Percentiles rank a stretch among this genome's conserved stretches.
phyloP scores from a whole-genome alignment of 37 sponge, comb jelly and placozoan species.

The Bolinopsis microptera region DNA sequence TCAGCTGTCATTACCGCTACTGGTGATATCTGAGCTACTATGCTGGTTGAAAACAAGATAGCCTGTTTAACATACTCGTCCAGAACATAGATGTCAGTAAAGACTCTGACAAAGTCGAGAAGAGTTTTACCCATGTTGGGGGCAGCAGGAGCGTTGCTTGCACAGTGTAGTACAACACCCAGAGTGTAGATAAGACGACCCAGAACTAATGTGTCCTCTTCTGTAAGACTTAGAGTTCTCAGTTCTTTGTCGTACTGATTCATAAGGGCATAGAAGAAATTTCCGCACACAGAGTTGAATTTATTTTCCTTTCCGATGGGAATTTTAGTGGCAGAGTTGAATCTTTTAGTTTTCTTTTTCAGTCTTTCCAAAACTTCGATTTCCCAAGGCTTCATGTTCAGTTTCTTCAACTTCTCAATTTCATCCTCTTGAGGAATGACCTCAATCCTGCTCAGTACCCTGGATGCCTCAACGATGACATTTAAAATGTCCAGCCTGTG shows the following conservation, averaged over 20 bases:
- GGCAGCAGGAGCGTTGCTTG: background rate
- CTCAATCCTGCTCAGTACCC: background rate
- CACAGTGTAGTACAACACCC: constrained; percentile 61
- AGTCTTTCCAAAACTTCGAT: constrained; percentile 44
- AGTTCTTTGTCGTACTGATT: constrained; percentile 32
- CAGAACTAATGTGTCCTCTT: constrained; percentile 47
- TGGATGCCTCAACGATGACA: constrained; percentile 13
- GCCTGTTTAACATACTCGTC: constrained; percentile 60
- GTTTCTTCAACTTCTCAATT: background rate
- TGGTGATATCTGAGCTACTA: constrained; percentile 64
- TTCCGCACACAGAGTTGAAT: constrained; percentile 29
- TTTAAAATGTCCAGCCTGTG: constrained; percentile 26
- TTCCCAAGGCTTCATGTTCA: constrained; percentile 60
- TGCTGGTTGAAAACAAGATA: constrained; percentile 36
- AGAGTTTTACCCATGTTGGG: constrained; percentile 58
- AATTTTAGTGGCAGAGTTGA: constrained; percentile 51
- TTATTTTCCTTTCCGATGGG: constrained; percentile 32
- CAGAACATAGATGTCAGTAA: constrained; percentile 44
- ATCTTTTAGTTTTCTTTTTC: constrained; percentile 8
- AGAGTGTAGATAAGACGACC: constrained; percentile 60
- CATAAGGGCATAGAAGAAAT: constrained; percentile 64
- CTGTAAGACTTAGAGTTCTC: constrained; percentile 16
- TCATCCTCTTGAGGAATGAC: background rate
- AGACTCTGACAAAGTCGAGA: constrained; percentile 19
- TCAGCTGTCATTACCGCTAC: constrained; percentile 41